Percentiles rank a stretch among this genome's conserved stretches.
phyloP scores from a whole-genome alignment of 2,797 vertebrate species.

The Threskiornis aethiopicus region DNA sequence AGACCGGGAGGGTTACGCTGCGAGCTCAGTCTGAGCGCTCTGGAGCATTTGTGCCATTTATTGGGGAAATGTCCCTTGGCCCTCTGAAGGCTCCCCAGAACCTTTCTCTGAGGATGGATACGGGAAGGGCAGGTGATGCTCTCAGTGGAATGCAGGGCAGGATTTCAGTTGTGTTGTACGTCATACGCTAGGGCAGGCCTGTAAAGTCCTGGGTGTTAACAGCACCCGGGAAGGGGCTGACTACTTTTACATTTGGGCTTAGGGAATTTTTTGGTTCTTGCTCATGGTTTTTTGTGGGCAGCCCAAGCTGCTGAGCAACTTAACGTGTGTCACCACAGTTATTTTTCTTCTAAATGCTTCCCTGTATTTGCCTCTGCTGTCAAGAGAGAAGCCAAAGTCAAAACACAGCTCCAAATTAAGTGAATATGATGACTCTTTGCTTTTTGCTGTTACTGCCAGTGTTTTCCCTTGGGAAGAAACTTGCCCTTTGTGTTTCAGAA shows the following conservation, averaged over 20 bases:
- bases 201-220: neutral
- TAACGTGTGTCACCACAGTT: neutral
- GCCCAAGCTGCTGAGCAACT: neutral
- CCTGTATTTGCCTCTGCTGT: neutral
- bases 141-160: neutral
- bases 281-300: neutral
- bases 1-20: neutral
- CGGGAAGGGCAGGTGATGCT: neutral
- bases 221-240: neutral
- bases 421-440: neutral
- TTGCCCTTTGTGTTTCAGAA: neutral
- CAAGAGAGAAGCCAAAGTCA: neutral
- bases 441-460: neutral
- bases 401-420: neutral
- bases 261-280: neutral
- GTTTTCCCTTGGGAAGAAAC: neutral
- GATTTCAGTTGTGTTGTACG: neutral
- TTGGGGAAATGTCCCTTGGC: neutral
- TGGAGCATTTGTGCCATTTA: neutral
- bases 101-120: accelerated
- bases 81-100: neutral
- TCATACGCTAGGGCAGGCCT: neutral
- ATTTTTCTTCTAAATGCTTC: neutral
- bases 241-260: neutral
- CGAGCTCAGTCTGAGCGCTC: neutral